Conservation (phyloP, 2,888 invertebrate genomes). For the Zaprionus bogoriensis region DNA sequence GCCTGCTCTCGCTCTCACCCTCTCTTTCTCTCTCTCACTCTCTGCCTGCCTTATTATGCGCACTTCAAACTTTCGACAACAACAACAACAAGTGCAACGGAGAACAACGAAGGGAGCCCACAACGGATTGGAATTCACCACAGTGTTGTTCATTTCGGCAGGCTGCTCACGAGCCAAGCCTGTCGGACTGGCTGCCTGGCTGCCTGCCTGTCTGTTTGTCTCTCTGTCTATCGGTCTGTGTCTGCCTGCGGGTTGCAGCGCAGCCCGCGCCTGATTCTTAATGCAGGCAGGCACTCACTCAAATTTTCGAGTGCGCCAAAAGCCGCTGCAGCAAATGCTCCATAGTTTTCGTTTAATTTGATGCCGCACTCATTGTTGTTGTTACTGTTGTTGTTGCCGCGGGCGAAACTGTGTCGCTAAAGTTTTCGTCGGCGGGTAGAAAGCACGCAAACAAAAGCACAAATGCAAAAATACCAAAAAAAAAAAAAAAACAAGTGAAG, state of each 20-base stretch:
- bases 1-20: slow-evolving; percentile 30
- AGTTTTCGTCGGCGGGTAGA: slow-evolving; percentile 39
- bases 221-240: neutral
- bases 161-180: slow-evolving; percentile 45
- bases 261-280: slow-evolving; percentile 58
- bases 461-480: slow-evolving; percentile 4
- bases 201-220: neutral
- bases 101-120: slow-evolving; percentile 18
- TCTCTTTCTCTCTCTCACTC: too few species aligned
- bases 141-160: slow-evolving; percentile 73
- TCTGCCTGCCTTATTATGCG: slow-evolving; percentile 72
- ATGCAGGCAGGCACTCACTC: slow-evolving; percentile 73
- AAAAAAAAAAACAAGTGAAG: neutral
- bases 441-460: slow-evolving; percentile 16
- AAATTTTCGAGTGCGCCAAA: slow-evolving; percentile 71
- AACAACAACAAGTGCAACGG: slow-evolving; percentile 16
- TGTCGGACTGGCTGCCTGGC: too few species aligned
- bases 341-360: slow-evolving; percentile 77
- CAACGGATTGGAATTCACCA: slow-evolving; percentile 35
- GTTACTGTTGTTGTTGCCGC: slow-evolving; percentile 8
- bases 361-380: slow-evolving; percentile 41
- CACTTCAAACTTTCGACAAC: slow-evolving; percentile 77
- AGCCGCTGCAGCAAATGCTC: slow-evolving; percentile 70
- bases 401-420: slow-evolving; percentile 68
- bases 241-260: slow-evolving; percentile 8